These are phyloP conservation scores for Odontamblyopus lacepedii DNA, from an alignment of 2,797 vertebrate genomes.

Conservation along the genomic window DNA sequence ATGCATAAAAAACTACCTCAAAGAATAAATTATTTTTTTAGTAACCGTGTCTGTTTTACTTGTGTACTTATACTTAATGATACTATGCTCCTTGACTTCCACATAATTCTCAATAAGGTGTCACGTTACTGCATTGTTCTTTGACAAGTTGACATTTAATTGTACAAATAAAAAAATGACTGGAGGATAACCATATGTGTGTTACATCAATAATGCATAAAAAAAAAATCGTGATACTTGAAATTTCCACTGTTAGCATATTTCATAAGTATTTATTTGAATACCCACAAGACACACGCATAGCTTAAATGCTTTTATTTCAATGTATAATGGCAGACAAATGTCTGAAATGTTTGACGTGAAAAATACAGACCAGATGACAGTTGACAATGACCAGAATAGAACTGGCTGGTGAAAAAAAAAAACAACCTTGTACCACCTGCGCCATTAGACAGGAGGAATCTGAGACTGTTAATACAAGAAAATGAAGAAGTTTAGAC, in stretches of 20 bases:
- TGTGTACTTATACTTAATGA: background rate
- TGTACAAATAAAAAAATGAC: too few species aligned
- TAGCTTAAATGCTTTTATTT: slow-evolving; percentile 56
- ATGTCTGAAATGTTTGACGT: slow-evolving; percentile 1
- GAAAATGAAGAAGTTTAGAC: slow-evolving; percentile 8
- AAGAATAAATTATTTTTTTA: slow-evolving; percentile 8
- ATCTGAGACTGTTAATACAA: slow-evolving; percentile 2
- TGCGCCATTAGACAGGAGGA: slow-evolving; percentile 2
- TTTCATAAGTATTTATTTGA: background rate
- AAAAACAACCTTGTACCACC: background rate
- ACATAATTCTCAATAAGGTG: background rate
- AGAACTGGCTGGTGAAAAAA: slow-evolving; percentile 25
- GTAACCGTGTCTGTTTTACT: background rate
- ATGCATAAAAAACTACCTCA: slow-evolving; percentile 1
- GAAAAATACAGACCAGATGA: slow-evolving; percentile 16
- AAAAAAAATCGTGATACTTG: background rate
- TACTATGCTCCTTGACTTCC: too few species aligned
- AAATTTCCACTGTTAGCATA: background rate
- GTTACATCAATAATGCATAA: background rate
- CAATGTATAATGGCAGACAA: slow-evolving; percentile 31
- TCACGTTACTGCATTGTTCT: background rate
- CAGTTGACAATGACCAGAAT: background rate
- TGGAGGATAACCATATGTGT: too few species aligned
- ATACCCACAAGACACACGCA: background rate
- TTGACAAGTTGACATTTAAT: too few species aligned